Conservation (phyloP, 2,888 invertebrate species). For the Pemphredon lugubris region DNA sequence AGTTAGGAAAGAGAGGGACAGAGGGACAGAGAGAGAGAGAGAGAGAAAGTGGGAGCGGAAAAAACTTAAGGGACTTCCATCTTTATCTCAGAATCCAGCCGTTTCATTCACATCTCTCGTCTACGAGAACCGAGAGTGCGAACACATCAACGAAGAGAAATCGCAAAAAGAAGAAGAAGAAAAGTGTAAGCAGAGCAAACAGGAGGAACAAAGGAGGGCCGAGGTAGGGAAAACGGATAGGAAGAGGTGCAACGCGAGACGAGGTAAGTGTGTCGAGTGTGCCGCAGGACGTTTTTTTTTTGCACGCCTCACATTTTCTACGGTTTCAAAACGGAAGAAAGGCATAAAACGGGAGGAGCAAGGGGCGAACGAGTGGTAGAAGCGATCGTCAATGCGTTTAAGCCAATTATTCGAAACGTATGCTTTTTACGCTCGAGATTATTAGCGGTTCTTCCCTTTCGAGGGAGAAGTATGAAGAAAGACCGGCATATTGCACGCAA, state of each 20-base stretch:
- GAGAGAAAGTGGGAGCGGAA: not conserved
- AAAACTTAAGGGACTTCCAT: not conserved
- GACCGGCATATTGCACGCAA: not conserved
- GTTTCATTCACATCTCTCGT: not conserved
- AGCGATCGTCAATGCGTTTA: slow-evolving; percentile 1
- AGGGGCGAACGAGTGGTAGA: not conserved
- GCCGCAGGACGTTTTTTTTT: slow-evolving; percentile 59
- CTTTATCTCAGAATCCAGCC: not conserved
- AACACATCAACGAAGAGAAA: not conserved
- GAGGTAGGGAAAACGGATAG: not conserved
- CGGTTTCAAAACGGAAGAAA: slow-evolving; percentile 41
- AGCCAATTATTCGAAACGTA: not conserved
- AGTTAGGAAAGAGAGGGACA: slow-evolving; percentile 11
- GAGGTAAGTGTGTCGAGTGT: slow-evolving; percentile 42
- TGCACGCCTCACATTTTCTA: slow-evolving; percentile 66
- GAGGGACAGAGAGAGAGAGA: slow-evolving; percentile 1
- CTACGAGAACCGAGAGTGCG: not conserved
- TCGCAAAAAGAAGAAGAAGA: slow-evolving; percentile 1
- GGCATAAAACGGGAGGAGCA: not conserved
- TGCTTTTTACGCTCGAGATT: not conserved
- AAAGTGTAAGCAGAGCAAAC: not conserved
- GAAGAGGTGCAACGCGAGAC: slow-evolving; percentile 26
- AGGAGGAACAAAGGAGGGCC: not conserved
- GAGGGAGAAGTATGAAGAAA: not conserved
- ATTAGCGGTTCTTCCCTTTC: not conserved